Base-by-base conservation (phyloP, 2,888 invertebrate genomes). In the Epistrophella euchroma region DNA sequence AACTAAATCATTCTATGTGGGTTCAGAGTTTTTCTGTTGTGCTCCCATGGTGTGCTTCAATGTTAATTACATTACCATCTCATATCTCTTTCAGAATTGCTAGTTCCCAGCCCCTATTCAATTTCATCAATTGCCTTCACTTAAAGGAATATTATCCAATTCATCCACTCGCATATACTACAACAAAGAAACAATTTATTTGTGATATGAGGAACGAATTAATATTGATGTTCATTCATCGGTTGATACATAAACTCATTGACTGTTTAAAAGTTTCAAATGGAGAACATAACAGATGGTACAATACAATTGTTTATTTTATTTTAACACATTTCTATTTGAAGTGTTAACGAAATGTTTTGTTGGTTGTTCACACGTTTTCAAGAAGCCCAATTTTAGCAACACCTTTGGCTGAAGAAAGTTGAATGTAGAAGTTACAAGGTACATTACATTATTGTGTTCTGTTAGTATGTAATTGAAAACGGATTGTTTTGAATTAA, bases 81-180 rank as follows among this genome's bases (percentile, higher is more conserved):
- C 37, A 58, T 64, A 28, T 64, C 19, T 64, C 19, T 47, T 17
- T 64, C 45, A 15, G 19, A 17, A 64, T 13, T 15, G 13, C 4
- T 66, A 50, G 15, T 74, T 62, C 73, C 10, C 52, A 52, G 50
- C 73, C 73, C 73, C 62, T 74, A 64, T 74, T n/a, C 13, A 1
- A 62, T 35, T 73, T 73, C 25, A 17, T 74, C 47, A 74, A 74
- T 74, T 74, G 52, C 37, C 40, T 52, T 52, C 68, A 68, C 47
- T 68, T 52, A 52, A 68, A 10, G 25, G 7, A 47, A 47, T 47
- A 35, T 32, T 22, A 62, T 47, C 68, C 52, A 35, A 35, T 68
- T 68, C 13, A 32, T 50, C 10, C 5, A 17, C n/a, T 60, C 32
- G 1, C 17, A 15, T 19, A 1, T 11, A 13, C 1, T 35, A 19